Evolutionary conservation across 1,140 invertebrate species (phyloP).

Genomic region (Cecropterus lyciades): DNA sequence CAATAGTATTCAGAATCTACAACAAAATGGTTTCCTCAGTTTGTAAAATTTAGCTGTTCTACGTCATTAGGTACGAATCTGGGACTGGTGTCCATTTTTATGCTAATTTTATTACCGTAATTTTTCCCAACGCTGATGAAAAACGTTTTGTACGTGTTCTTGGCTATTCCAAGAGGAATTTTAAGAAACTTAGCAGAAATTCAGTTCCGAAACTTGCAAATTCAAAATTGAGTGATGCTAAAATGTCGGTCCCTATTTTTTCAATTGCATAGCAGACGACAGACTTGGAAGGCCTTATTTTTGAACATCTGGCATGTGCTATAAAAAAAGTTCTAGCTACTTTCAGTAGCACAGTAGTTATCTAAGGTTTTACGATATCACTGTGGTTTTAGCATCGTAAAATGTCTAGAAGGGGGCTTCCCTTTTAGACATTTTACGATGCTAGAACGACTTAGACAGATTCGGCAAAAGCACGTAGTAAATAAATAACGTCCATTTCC

Average conservation of each 20-base stretch:
- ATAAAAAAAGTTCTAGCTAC: too few species aligned
- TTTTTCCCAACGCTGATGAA: background rate
- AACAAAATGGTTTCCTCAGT: background rate
- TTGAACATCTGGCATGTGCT: too few species aligned
- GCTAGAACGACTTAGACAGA: background rate
- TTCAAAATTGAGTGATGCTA: too few species aligned
- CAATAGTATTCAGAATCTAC: background rate
- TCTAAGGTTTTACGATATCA: too few species aligned
- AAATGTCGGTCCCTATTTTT: too few species aligned
- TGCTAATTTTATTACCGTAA: background rate
- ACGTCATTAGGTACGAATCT: background rate
- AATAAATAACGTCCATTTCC: constrained; percentile 14
- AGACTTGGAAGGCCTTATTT: too few species aligned
- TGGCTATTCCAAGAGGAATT: background rate
- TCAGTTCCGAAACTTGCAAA: background rate
- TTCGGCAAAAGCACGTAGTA: constrained; percentile 4
- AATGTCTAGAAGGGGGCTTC: too few species aligned
- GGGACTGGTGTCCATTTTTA: background rate
- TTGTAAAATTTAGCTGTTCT: background rate
- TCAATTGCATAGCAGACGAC: too few species aligned
- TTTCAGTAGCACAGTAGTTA: too few species aligned
- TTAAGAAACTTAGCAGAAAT: background rate
- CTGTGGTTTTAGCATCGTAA: background rate
- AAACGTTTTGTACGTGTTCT: background rate
- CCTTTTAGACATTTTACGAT: background rate